These are phyloP conservation scores for Drosophila lowei DNA, from an alignment of 1,140 invertebrate species.

Conservation along the genomic window DNA sequence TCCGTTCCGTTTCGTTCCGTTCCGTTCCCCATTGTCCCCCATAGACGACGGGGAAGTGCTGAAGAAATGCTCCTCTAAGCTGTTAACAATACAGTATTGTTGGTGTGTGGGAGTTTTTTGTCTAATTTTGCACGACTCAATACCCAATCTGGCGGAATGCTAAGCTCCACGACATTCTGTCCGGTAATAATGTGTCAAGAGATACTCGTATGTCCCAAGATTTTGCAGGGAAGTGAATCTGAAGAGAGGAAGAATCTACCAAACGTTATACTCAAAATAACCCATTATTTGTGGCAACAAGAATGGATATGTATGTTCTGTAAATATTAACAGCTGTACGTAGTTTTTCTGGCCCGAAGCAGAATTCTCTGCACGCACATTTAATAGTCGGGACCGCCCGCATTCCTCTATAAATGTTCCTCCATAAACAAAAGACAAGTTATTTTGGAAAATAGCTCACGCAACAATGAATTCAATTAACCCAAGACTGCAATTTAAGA, in stretches of 20 bases:
- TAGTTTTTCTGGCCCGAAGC: slow-evolving; percentile 25
- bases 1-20: not conserved
- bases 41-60: slow-evolving; percentile 3
- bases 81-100: slow-evolving; percentile 75
- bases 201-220: not conserved
- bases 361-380: slow-evolving; percentile 66
- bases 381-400: slow-evolving; percentile 69
- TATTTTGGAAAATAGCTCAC: slow-evolving; percentile 63
- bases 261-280: too few species aligned
- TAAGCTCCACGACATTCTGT: slow-evolving; percentile 13
- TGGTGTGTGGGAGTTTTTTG: slow-evolving; percentile 32
- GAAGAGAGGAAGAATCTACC: too few species aligned
- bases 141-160: slow-evolving; percentile 28
- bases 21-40: slow-evolving; percentile 18
- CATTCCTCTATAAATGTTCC: slow-evolving; percentile 62
- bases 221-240: not conserved
- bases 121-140: slow-evolving; percentile 40
- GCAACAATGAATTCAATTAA: slow-evolving; percentile 71
- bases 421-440: slow-evolving; percentile 29
- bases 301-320: too few species aligned
- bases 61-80: slow-evolving; percentile 77
- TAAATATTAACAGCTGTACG: slow-evolving; percentile 48
- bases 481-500: slow-evolving; percentile 69
- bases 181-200: slow-evolving; percentile 14
- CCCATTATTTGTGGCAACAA: too few species aligned